Evolutionary conservation across 1,140 invertebrate genomes (phyloP).

Genomic region (Tetramorium parvispinum): DNA sequence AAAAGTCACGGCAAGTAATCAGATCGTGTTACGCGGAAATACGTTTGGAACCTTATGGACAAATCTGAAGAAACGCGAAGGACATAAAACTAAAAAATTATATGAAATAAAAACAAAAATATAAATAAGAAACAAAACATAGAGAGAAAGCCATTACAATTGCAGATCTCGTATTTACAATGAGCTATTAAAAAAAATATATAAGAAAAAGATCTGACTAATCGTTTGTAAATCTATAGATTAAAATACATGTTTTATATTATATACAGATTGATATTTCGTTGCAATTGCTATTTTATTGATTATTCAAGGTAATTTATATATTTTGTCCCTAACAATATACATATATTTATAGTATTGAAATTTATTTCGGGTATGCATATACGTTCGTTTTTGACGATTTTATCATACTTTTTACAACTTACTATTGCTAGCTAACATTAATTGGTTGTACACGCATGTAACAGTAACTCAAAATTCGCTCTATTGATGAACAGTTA

Average conservation of each 20-base stretch:
- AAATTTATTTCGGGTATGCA: not conserved
- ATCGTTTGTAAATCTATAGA: not conserved
- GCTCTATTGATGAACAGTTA: conserved; percentile 3
- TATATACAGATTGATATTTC: not conserved
- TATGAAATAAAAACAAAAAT: not conserved
- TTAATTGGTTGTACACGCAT: not conserved
- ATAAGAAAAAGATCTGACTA: not conserved
- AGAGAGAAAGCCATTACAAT: not conserved
- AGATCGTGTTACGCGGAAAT: conserved; percentile 13
- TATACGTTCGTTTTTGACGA: not conserved
- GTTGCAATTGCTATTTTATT: not conserved
- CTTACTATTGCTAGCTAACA: not conserved
- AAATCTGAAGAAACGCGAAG: not conserved
- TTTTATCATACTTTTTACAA: not conserved
- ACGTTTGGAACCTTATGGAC: not conserved
- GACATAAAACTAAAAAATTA: not conserved
- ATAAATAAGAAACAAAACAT: not conserved
- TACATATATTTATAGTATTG: not conserved
- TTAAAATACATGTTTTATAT: not conserved
- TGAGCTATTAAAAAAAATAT: not conserved
- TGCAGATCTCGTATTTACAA: not conserved
- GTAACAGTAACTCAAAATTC: conserved; percentile 3
- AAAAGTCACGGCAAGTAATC: conserved; percentile 22
- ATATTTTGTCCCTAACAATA: not conserved
- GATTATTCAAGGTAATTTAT: not conserved